phyloP scores from a whole-genome alignment of 1,140 invertebrate genomes.

The Anoplolepis gracilipes region DNA sequence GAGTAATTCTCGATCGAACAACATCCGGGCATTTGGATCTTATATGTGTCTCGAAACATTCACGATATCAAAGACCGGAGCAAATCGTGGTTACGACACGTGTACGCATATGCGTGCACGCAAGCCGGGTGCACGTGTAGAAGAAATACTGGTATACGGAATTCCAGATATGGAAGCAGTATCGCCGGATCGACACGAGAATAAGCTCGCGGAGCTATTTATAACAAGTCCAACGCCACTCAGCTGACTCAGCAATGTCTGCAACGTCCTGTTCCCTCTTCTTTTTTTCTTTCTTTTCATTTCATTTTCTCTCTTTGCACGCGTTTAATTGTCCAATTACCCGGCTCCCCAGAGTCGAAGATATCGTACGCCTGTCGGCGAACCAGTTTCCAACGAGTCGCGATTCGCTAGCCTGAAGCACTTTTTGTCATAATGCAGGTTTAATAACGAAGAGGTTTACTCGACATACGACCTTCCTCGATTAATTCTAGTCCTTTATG shows the following conservation, averaged over 20 bases:
- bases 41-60: slow-evolving; percentile 11
- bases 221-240: slow-evolving; percentile 69
- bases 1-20: neutral
- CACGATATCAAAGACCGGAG: slow-evolving; percentile 12
- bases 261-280: neutral
- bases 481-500: slow-evolving; percentile 31
- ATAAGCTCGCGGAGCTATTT: slow-evolving; percentile 76
- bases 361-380: slow-evolving; percentile 68
- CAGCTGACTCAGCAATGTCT: slow-evolving; percentile 74
- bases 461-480: slow-evolving; percentile 41
- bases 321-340: slow-evolving; percentile 70
- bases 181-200: slow-evolving; percentile 68
- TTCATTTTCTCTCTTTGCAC: slow-evolving; percentile 41
- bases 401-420: slow-evolving; percentile 21
- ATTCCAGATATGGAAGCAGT: slow-evolving; percentile 75
- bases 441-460: slow-evolving; percentile 45
- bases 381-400: slow-evolving; percentile 73
- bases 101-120: slow-evolving; percentile 25
- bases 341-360: slow-evolving; percentile 62
- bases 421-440: slow-evolving; percentile 37
- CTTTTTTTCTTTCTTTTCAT: slow-evolving; percentile 31
- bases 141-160: slow-evolving; percentile 66
- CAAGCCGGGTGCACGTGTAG: slow-evolving; percentile 20
- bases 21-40: slow-evolving; percentile 26
- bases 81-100: slow-evolving; percentile 28